Evolutionary conservation across 1,140 invertebrate genomes (phyloP).

Genomic region (Zophobas atratus): DNA sequence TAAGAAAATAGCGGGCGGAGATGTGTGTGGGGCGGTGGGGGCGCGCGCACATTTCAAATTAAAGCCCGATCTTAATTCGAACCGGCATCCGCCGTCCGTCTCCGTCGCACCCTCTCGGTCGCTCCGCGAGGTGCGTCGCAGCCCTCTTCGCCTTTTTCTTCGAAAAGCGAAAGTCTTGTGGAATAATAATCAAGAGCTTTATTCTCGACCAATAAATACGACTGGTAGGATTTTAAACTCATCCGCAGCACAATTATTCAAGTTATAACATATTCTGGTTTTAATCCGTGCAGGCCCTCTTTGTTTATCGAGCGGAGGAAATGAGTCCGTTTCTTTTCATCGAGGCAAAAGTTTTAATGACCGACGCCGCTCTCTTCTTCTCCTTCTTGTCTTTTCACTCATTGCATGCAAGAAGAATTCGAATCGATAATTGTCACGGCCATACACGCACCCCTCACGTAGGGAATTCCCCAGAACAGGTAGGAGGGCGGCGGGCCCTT

Average conservation of each 20-base stretch:
- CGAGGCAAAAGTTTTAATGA: slow-evolving; percentile 67
- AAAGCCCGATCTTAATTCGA: slow-evolving; percentile 55
- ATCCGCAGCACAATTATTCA: slow-evolving; percentile 67
- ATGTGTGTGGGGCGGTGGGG: slow-evolving; percentile 30
- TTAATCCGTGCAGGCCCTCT: slow-evolving; percentile 64
- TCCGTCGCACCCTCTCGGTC: not conserved
- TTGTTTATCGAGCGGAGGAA: slow-evolving; percentile 64
- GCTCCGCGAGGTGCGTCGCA: not conserved
- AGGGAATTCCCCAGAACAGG: not conserved
- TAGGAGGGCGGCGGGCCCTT: too few relatives aligned
- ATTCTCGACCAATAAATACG: slow-evolving; percentile 65
- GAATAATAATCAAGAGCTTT: slow-evolving; percentile 64
- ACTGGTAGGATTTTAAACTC: slow-evolving; percentile 66
- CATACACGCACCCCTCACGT: slow-evolving; percentile 53
- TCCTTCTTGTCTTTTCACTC: slow-evolving; percentile 64
- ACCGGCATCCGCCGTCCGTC: slow-evolving; percentile 28
- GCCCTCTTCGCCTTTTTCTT: slow-evolving; percentile 39
- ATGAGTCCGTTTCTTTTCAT: slow-evolving; percentile 66
- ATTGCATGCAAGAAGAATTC: slow-evolving; percentile 66
- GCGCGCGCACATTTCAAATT: slow-evolving; percentile 53
- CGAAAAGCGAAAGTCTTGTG: slow-evolving; percentile 63
- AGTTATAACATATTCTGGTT: slow-evolving; percentile 67
- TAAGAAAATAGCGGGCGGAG: slow-evolving; percentile 30
- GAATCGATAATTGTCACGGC: slow-evolving; percentile 68
- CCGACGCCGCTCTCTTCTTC: slow-evolving; percentile 58